Evolutionary conservation across 1,140 invertebrate species (phyloP).

Genomic region (Pseudobourletiella spinata): DNA sequence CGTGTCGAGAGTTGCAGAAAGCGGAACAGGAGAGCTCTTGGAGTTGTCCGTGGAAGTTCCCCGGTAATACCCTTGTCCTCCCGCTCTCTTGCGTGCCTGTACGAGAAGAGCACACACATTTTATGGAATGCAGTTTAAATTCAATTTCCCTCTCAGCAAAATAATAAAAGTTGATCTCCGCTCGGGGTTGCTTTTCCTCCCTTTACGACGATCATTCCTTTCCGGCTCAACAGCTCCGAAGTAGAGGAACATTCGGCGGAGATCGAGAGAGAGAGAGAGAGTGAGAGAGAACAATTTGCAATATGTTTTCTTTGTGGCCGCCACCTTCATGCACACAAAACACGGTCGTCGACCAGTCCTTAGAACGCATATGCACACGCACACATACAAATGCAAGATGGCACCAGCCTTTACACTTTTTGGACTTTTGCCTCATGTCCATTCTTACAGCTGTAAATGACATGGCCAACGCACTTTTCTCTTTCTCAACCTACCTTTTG

Average conservation of each 20-base stretch:
- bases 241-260: not conserved
- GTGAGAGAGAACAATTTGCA: no score
- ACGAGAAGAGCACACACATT: no score
- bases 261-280: no score
- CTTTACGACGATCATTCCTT: slow-evolving; percentile 3
- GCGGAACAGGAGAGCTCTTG: no score
- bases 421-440: not conserved
- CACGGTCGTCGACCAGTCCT: no score
- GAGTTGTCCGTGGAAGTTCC: no score
- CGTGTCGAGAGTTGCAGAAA: no score
- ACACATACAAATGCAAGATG: not conserved
- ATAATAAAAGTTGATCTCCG: slow-evolving; percentile 7
- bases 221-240: not conserved
- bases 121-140: slow-evolving; percentile 4
- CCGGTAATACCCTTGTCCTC: no score
- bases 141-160: slow-evolving; percentile 3
- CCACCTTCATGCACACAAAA: no score
- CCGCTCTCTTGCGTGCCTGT: no score
- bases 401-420: not conserved
- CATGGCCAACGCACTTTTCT: not conserved
- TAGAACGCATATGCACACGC: not conserved
- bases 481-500: not conserved
- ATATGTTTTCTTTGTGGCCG: slow-evolving; percentile 1
- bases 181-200: not conserved
- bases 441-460: slow-evolving; percentile 4